Conservation (phyloP, 2,888 invertebrate genomes). For the Sympetrum striolatum region DNA sequence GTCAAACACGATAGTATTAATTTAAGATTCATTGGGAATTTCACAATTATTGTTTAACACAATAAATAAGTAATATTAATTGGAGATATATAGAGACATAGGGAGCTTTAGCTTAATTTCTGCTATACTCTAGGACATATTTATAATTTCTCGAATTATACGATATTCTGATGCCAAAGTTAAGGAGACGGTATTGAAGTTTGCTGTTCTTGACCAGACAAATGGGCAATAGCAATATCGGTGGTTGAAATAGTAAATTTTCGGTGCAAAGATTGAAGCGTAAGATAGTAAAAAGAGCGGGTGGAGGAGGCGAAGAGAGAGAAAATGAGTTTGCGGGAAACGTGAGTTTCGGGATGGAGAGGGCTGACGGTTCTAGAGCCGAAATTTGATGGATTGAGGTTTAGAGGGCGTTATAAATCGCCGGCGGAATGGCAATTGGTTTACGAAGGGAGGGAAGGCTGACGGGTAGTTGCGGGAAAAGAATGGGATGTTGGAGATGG, state of each 20-base stretch:
- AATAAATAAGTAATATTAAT: no score
- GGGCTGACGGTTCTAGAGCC: background rate
- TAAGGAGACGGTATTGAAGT: no score
- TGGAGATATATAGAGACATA: no score
- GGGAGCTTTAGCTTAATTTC: no score
- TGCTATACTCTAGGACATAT: no score
- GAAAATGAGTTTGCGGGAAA: background rate
- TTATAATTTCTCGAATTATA: no score
- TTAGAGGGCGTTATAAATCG: background rate
- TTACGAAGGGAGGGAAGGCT: background rate
- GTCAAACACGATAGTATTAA: no score
- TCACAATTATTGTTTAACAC: no score
- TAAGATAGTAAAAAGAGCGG: background rate
- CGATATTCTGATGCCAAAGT: no score
- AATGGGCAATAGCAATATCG: no score
- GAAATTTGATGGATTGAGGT: background rate
- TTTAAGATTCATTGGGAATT: no score
- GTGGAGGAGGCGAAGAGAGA: background rate
- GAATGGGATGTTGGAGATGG: background rate
- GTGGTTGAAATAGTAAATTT: background rate
- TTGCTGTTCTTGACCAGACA: no score
- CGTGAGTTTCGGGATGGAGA: background rate
- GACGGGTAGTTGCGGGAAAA: background rate
- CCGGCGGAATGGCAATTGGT: background rate
- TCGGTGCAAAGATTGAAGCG: background rate